Base-by-base conservation (phyloP, 2,113 vertebrate genomes). In the Himantopus leucocephalus region DNA sequence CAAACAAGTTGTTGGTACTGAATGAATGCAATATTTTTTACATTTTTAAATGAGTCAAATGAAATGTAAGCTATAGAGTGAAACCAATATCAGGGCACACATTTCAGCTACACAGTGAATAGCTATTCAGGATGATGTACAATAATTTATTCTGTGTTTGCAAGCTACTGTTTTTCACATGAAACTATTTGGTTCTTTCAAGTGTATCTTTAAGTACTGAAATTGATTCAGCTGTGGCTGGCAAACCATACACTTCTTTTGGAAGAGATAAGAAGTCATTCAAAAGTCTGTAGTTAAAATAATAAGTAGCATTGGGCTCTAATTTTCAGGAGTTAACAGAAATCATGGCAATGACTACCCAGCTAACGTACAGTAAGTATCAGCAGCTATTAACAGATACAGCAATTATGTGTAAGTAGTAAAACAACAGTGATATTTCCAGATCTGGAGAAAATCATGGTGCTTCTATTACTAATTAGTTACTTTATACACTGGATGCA, bases 381-480 rank as follows among this genome's bases (percentile, higher is more conserved):
- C 67, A 68, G 52, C 79, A 87, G 89, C 97, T 94, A 96, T 98
- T 98, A 98, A 98, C n/a, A 41, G 91, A 68, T 81, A 91, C 53
- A 63, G 24, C 91, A 96, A 91, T 85, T 91, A 80, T 72, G 96
- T 93, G 85, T 96, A 96, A 95, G 92, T 77, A 78, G 35, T 32
- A 59, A 90, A 96, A 80, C 24, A 94, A 41, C 62, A 96, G 96
- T 94, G 92, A 98, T 96, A 98, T 95, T 95, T 97, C 92, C 82
- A 97, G 97, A 98, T 94, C 96, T 95, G 77, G 95, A 96, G 78
- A 96, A 87, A 91, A 88, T 97, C 96, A 95, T 88, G 97, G 96
- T 94, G 63, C 94, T 97, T 96, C 98, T 98, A 98, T 98, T 98
- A 98, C 98, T 99, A 99, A 99, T 99, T 98, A 99, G 98, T 98